These are phyloP conservation scores for Pan troglodytes DNA, from an alignment of 2,113 vertebrate species.

Conservation along the genomic window DNA sequence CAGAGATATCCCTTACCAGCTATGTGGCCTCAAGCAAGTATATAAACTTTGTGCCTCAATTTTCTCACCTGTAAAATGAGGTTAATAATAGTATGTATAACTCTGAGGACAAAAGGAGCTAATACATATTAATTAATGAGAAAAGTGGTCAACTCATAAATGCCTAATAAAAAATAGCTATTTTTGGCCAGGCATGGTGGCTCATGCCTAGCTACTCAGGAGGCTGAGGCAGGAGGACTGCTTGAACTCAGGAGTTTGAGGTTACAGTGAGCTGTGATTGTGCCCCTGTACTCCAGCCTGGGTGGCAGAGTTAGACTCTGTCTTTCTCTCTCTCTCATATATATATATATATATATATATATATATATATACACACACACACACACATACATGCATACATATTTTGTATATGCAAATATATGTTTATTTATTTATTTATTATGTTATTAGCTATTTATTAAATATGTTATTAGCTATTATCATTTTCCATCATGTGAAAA, in stretches of 20 bases:
- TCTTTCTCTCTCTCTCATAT: too few relatives aligned
- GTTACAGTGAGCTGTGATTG: too few relatives aligned
- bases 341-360: too few relatives aligned
- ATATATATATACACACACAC: too few relatives aligned
- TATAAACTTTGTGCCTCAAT: not conserved
- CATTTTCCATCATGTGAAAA: not conserved
- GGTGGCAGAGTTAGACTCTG: too few relatives aligned
- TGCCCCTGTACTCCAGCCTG: too few relatives aligned
- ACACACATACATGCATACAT: too few relatives aligned
- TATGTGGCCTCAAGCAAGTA: not conserved
- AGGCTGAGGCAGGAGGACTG: too few relatives aligned
- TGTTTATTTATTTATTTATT: not conserved
- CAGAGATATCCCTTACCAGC: not conserved
- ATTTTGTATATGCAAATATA: too few relatives aligned
- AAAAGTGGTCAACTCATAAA: not conserved
- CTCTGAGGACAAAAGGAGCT: not conserved
- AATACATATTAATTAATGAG: not conserved
- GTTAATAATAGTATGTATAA: not conserved
- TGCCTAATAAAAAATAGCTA: not conserved
- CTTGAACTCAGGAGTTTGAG: too few relatives aligned
- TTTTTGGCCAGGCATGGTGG: not conserved
- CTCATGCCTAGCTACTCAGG: too few relatives aligned
- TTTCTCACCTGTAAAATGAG: not conserved
- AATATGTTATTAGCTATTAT: not conserved
- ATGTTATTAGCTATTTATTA: not conserved